Percentiles rank a stretch among this genome's conserved stretches.
These are phyloP conservation scores for Heliconius hewitsoni DNA, from an alignment of 1,140 invertebrate genomes.

Conservation along the genomic window DNA sequence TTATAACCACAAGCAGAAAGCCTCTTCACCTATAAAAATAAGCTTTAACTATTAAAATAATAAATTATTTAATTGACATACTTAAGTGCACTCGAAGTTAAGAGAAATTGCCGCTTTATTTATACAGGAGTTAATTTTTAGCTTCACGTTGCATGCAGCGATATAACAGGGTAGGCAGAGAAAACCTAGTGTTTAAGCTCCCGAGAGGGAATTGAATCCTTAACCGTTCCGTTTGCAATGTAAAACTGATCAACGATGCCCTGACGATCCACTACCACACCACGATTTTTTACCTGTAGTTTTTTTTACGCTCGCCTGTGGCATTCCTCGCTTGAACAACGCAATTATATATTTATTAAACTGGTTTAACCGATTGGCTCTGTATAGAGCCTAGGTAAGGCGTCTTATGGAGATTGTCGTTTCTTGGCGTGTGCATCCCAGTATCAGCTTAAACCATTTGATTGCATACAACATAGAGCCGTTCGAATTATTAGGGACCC, in stretches of 20 bases:
- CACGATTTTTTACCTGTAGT: no score
- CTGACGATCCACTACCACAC: no score
- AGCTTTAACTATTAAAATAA: constrained; percentile 4
- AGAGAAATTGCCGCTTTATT: background rate
- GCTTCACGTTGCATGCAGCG: background rate
- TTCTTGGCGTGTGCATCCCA: no score
- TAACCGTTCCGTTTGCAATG: background rate
- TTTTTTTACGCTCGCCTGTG: no score
- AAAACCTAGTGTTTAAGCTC: background rate
- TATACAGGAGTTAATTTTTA: background rate
- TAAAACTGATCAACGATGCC: background rate
- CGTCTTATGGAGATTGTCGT: no score
- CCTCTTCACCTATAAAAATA: background rate
- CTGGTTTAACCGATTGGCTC: no score
- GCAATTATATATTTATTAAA: no score
- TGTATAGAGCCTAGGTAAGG: no score
- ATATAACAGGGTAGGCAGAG: background rate
- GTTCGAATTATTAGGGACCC: no score
- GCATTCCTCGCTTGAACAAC: no score
- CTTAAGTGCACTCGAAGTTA: background rate
- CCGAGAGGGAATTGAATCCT: background rate
- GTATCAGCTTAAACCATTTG: no score
- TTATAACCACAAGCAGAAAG: background rate
- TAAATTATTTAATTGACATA: background rate
- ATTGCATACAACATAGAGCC: no score